Conservation (phyloP, 2,888 invertebrate genomes). For the Cheilosia variabilis region DNA sequence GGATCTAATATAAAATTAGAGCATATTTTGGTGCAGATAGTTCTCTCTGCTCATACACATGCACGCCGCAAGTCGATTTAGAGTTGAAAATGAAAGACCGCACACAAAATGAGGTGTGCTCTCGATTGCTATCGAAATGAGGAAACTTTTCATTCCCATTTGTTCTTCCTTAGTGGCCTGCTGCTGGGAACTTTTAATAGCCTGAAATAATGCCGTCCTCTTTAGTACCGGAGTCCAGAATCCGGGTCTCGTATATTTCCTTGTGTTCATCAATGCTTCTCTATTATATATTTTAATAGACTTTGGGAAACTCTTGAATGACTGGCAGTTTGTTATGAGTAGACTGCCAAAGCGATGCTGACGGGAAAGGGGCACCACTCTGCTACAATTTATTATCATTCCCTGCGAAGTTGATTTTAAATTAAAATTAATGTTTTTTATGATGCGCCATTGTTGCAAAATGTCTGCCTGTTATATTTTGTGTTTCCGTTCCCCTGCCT, state of each 20-base stretch:
- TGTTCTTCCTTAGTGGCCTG: conserved; percentile 43
- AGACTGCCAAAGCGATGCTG: neutral
- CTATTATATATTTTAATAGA: conserved; percentile 60
- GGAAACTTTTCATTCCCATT: conserved; percentile 49
- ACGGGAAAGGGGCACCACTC: no score
- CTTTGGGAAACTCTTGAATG: conserved; percentile 46
- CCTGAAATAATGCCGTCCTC: conserved; percentile 44
- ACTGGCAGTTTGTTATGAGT: conserved; percentile 44
- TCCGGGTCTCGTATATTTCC: conserved; percentile 2
- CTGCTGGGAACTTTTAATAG: conserved; percentile 58
- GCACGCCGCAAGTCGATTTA: neutral
- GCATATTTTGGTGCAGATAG: conserved; percentile 36
- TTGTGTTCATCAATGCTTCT: conserved; percentile 31
- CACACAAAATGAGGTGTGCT: conserved; percentile 50
- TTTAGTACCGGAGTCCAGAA: conserved; percentile 10
- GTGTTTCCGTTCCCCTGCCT: neutral
- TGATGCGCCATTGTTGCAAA: neutral
- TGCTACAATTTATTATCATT: neutral
- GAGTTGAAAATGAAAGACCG: conserved; percentile 11
- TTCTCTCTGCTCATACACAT: neutral
- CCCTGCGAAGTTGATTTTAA: neutral
- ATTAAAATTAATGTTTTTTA: conserved; percentile 12
- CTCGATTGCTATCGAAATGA: conserved; percentile 62
- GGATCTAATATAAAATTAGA: conserved; percentile 34
- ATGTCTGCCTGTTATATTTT: neutral